A percentile compares a stretch with the other conserved stretches of the same genome.
Evolutionary conservation across 2,888 invertebrate genomes (phyloP).

Genomic region (Scaptomyza reducta): DNA sequence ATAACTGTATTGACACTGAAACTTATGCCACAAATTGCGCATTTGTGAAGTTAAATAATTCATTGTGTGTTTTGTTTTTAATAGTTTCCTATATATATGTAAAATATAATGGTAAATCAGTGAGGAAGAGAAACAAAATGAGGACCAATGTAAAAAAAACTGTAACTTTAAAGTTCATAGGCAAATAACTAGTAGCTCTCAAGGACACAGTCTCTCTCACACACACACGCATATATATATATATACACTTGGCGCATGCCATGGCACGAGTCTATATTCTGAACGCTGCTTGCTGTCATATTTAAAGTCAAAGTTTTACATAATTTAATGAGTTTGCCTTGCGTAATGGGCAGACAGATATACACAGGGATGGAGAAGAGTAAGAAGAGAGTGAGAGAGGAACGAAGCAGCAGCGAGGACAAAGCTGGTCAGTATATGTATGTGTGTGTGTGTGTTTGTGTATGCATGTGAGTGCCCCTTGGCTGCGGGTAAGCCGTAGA

Average conservation of each 20-base stretch:
- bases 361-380: not conserved
- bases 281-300: conserved; percentile 43
- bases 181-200: conserved; percentile 69
- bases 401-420: conserved; percentile 1
- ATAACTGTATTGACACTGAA: conserved; percentile 55
- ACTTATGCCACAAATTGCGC: conserved; percentile 71
- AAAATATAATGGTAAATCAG: conserved; percentile 13
- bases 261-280: conserved; percentile 2
- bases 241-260: not conserved
- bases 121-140: conserved; percentile 12
- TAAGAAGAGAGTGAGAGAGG: not conserved
- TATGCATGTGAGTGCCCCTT: conserved; percentile 28
- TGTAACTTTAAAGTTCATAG: conserved; percentile 66
- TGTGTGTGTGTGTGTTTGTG: not conserved
- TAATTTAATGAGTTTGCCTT: conserved; percentile 74
- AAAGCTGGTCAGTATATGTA: conserved; percentile 12
- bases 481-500: conserved; percentile 43
- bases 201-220: conserved; percentile 40
- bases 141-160: conserved; percentile 53
- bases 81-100: not conserved
- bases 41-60: conserved; percentile 66
- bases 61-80: conserved; percentile 21
- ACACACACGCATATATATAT: conserved; percentile 9
- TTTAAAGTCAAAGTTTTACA: conserved; percentile 79
- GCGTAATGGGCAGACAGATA: conserved; percentile 33